Base-by-base conservation (phyloP, 2,113 vertebrate genomes). In the Lates calcarifer region DNA sequence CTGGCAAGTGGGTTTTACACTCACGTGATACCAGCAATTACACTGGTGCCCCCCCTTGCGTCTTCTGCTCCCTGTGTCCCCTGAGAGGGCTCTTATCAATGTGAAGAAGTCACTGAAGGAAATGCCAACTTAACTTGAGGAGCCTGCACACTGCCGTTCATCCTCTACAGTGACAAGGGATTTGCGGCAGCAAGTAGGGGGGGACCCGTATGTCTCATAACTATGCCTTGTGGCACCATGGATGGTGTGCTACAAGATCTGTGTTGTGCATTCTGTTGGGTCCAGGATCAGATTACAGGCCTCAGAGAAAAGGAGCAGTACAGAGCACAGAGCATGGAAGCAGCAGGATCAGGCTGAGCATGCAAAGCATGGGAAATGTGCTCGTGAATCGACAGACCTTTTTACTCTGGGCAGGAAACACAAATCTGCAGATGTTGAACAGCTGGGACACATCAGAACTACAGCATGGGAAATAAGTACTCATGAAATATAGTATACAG, bases 111-210 rank as follows among this genome's bases (percentile, higher is more conserved):
- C 92, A 90, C 91, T 89, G 78, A 86, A 94, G 94, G 94, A 95
- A 96, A 96, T 96, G 92, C 93, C 94, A 94, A 74, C 90, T 94
- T 94, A 94, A 93, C 77, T 85, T 53, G 88, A 91, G 84, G 85
- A 92, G 90, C 74, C 79, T 83, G 72, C 84, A 89, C 90, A 83
- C 75, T 78, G 82, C 78, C 92, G 89, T 89, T 93, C 89, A 84
- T 90, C 84, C 83, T 79, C 86, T 56, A 28, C 81, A 70, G 49
- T 67, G 84, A 85, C 74, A 43, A 65, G 89, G 74, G 69, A 86
- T 82, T 86, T 88, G 78, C n/a, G 67, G 41, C 43, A 20, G 58
- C 15, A 8, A 71, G 17, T 33, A 33, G 17, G 3, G 41, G 26
- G 11, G 35, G 49, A n/a, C n/a, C n/a, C n/a, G 74, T 29, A 75